phyloP scores from a whole-genome alignment of 2,797 vertebrate genomes.

The Acrocephalus scirpaceus region DNA sequence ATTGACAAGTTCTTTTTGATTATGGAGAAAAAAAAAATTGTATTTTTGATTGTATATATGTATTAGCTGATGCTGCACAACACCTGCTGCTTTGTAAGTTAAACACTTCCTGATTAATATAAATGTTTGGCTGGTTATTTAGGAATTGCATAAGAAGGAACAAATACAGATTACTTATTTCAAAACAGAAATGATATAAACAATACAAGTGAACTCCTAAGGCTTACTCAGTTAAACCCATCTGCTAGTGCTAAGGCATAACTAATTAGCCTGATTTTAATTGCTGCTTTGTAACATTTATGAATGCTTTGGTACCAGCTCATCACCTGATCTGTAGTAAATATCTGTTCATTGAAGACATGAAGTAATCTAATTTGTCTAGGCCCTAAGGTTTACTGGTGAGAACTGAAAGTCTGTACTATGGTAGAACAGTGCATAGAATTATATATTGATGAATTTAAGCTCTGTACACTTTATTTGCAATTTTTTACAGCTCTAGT shows the following conservation, averaged over 20 bases:
- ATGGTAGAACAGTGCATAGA: neutral
- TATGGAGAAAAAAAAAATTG: neutral
- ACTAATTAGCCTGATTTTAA: neutral
- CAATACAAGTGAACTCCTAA: neutral
- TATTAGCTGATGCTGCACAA: neutral
- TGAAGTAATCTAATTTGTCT: neutral
- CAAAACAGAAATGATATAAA: neutral
- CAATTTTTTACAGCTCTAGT: neutral
- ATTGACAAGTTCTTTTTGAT: neutral
- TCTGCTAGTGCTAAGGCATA: neutral
- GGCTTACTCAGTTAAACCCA: neutral
- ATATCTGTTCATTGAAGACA: neutral
- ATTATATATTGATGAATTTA: neutral
- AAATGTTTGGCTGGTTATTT: neutral
- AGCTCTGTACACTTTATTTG: neutral
- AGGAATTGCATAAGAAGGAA: neutral
- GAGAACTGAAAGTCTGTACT: neutral
- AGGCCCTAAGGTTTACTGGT: neutral
- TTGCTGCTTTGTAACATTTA: neutral
- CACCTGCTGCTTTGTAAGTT: neutral
- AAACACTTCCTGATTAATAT: neutral
- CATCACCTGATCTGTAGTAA: neutral
- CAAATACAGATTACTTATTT: neutral
- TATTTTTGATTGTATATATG: neutral
- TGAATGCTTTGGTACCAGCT: neutral